phyloP scores from a whole-genome alignment of 2,797 vertebrate genomes.

The Poeciliopsis gracilis region DNA sequence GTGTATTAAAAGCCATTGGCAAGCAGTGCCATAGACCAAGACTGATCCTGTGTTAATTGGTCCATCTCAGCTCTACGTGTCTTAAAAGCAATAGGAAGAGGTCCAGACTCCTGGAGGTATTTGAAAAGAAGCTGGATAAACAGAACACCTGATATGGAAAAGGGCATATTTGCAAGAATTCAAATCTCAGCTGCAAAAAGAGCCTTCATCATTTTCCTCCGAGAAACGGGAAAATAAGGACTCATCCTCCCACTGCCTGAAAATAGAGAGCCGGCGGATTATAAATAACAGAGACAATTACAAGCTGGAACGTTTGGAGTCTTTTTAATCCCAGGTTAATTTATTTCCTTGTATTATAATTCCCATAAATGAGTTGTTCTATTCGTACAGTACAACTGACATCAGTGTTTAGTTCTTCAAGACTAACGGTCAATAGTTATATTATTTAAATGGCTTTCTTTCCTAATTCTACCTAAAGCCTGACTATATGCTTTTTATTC shows the following conservation, averaged over 20 bases:
- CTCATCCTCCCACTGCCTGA: conserved; percentile 47
- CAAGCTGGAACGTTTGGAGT: conserved; percentile 26
- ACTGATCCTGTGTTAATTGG: conserved; percentile 64
- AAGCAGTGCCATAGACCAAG: conserved; percentile 59
- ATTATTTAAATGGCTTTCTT: conserved; percentile 79
- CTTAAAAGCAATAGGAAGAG: conserved; percentile 80
- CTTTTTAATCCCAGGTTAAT: conserved; percentile 63
- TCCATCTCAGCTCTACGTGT: conserved; percentile 56
- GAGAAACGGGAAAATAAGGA: conserved; percentile 20
- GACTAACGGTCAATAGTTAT: conserved; percentile 65
- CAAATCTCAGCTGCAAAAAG: conserved; percentile 37
- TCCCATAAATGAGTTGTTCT: conserved; percentile 80
- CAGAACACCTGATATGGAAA: conserved; percentile 8
- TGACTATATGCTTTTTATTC: conserved; percentile 76
- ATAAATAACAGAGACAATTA: conserved; percentile 50
- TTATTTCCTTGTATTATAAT: conserved; percentile 85
- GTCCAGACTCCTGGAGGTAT: conserved; percentile 35
- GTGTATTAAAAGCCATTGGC: conserved; percentile 68
- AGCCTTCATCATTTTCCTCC: conserved; percentile 38
- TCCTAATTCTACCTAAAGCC: conserved; percentile 72
- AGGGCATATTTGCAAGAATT: conserved; percentile 21
- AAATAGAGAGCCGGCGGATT: conserved; percentile 47
- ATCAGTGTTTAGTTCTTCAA: conserved; percentile 79
- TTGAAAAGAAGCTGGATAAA: conserved; percentile 28
- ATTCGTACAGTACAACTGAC: conserved; percentile 78